These are phyloP conservation scores for Dendronephthya gigantea DNA, from an alignment of 64 coral and sea anemone genomes.

Conservation along the genomic window DNA sequence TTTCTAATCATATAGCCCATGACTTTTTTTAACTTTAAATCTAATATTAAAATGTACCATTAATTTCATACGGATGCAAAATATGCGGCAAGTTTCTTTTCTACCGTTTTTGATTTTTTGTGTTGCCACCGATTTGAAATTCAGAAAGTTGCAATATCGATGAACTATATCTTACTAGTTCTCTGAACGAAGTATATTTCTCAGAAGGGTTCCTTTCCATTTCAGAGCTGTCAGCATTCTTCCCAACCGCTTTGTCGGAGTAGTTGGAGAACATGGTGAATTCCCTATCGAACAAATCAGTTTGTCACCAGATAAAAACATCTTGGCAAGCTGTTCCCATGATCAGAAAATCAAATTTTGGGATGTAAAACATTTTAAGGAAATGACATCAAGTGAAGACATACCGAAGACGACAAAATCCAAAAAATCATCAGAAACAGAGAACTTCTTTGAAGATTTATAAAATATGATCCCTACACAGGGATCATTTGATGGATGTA, in stretches of 20 bases:
- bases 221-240: neutral
- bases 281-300: neutral
- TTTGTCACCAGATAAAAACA: neutral
- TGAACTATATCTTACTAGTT: too few species aligned
- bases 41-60: too few species aligned
- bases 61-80: too few species aligned
- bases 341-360: neutral
- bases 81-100: too few species aligned
- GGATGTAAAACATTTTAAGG: neutral
- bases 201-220: neutral
- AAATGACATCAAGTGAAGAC: neutral
- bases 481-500: too few species aligned
- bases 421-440: neutral
- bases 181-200: too few species aligned
- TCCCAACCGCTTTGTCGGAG: neutral
- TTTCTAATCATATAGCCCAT: too few species aligned
- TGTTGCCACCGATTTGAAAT: too few species aligned
- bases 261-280: neutral
- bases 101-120: too few species aligned
- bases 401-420: neutral
- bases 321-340: neutral
- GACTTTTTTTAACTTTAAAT: too few species aligned
- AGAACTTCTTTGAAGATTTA: neutral
- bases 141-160: too few species aligned
- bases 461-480: neutral